Evolutionary conservation across 2,888 invertebrate genomes (phyloP), one percentile per base, ranked within the genome.

Genomic region (Rhabditoides inermis): DNA sequence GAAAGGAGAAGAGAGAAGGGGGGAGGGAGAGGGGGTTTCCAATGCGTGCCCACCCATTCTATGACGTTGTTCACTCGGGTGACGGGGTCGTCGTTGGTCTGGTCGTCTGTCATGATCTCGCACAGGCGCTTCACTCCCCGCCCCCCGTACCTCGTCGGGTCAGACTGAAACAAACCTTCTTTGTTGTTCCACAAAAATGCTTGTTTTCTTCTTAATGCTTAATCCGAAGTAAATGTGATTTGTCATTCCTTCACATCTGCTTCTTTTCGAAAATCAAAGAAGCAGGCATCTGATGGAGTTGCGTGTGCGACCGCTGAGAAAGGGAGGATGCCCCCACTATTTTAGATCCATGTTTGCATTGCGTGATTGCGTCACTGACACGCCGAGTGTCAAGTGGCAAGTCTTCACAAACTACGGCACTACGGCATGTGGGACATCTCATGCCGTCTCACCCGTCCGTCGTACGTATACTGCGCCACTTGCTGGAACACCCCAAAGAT

Each of bases 401-500:
- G n/a, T n/a, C n/a, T n/a, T n/a, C n/a, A n/a, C n/a, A n/a, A n/a
- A n/a, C n/a, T n/a, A n/a, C n/a, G n/a, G n/a, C n/a, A n/a, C n/a
- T n/a, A n/a, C n/a, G n/a, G n/a, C n/a, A n/a, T n/a, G n/a, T n/a
- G n/a, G n/a, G n/a, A n/a, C n/a, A n/a, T n/a, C n/a, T n/a, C n/a
- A n/a, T n/a, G n/a, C 7, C n/a, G n/a, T n/a, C 61, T 49, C 28
- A 70, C 70, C 58, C 58, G 56, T 51, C 65, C 68, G 46, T 71
- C 71, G 39, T 67, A 71, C 3, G 71, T 70, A 47, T 71, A 71
- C 42, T 71, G 71, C 15, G 65, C 65, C 61, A 70, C 69, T 47
- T 68, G 69, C 55, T 71, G 71, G 51, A 61, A 69, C 15, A 55
- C 55, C 40, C 61, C 58, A 54, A 61, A 70, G 12, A 71, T 26